Conservation (phyloP, 2,113 vertebrate species). For the Stegostoma tigrinum region DNA sequence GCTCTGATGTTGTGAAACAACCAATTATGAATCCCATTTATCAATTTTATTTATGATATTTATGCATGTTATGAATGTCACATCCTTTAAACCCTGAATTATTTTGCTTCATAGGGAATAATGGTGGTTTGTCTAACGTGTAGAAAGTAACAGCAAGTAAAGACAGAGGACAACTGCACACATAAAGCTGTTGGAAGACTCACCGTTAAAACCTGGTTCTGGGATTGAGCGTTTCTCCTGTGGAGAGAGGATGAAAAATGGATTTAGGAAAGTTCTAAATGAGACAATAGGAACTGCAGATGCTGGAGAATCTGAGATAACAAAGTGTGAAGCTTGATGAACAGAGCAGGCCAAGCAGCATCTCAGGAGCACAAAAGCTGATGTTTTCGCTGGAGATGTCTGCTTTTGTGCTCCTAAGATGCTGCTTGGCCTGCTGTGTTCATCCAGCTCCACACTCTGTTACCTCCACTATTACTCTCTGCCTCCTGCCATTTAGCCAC, state of each 20-base stretch:
- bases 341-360: too few species aligned
- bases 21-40: background rate
- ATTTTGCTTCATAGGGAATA: background rate
- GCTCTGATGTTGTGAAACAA: background rate
- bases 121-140: background rate
- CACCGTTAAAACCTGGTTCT: constrained; percentile 63
- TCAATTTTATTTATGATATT: background rate
- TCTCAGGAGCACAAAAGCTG: too few species aligned
- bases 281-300: too few species aligned
- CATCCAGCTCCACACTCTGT: too few species aligned
- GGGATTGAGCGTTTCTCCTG: constrained; percentile 65
- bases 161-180: background rate
- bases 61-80: background rate
- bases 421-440: too few species aligned
- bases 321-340: too few species aligned
- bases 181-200: constrained; percentile 42
- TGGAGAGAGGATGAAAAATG: constrained; percentile 40
- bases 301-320: too few species aligned
- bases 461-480: too few species aligned
- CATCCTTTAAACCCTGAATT: constrained; percentile 27
- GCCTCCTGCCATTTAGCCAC: too few species aligned
- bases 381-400: too few species aligned
- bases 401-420: too few species aligned
- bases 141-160: constrained; percentile 23
- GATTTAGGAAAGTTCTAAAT: background rate